Evolutionary conservation across 2,113 vertebrate species (phyloP).

Genomic region (Myocastor coypus): DNA sequence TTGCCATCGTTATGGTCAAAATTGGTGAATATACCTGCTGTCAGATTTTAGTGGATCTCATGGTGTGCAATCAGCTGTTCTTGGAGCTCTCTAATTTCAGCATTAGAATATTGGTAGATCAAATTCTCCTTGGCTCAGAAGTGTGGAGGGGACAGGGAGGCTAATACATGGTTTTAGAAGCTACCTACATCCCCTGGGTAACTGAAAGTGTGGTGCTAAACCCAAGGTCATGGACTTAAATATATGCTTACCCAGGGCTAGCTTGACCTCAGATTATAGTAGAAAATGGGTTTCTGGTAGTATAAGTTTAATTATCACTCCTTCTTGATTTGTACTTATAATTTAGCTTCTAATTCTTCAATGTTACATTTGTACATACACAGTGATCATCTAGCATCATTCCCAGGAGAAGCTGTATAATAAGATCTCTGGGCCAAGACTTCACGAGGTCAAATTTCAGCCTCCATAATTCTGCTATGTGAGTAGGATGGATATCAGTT

Average conservation of each 20-base stretch:
- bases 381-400: background rate
- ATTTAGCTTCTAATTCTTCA: slow-evolving; percentile 23
- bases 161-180: background rate
- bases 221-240: background rate
- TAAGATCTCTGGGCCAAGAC: background rate
- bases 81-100: slow-evolving; percentile 72
- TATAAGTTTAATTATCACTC: background rate
- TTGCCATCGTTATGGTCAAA: slow-evolving; percentile 74
- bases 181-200: background rate
- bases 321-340: background rate
- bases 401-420: background rate
- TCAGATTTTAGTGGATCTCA: slow-evolving; percentile 77
- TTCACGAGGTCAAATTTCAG: background rate
- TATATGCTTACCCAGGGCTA: background rate
- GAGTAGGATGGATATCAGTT: background rate
- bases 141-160: background rate
- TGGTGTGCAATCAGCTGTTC: slow-evolving; percentile 80
- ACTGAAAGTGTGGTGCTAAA: slow-evolving; percentile 10
- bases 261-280: background rate
- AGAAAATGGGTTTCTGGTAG: background rate
- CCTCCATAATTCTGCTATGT: background rate
- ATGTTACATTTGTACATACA: background rate
- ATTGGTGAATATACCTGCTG: slow-evolving; percentile 72
- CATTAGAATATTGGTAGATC: slow-evolving; percentile 54
- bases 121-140: slow-evolving; percentile 29